Conservation (phyloP, 2,888 invertebrate genomes). For the Lissocephala sabroskyi region DNA sequence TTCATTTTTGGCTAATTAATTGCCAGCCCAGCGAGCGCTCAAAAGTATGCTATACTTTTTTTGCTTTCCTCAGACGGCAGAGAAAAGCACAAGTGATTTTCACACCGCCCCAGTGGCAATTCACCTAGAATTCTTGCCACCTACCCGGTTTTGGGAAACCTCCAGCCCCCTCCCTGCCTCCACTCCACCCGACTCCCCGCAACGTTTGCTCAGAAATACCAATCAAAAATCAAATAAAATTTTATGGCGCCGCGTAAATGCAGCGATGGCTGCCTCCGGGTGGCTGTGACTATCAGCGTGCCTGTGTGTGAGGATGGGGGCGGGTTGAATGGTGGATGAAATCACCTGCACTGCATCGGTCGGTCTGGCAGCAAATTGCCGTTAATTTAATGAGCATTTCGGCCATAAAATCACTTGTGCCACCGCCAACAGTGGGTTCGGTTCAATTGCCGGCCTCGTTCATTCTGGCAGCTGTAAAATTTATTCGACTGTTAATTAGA, state of each 20-base stretch:
- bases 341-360: constrained; percentile 26
- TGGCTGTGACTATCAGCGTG: too few relatives aligned
- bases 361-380: constrained; percentile 39
- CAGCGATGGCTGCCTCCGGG: too few relatives aligned
- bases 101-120: too few relatives aligned
- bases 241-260: neutral
- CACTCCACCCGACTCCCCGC: too few relatives aligned
- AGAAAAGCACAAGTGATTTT: constrained; percentile 15
- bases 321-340: too few relatives aligned
- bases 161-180: too few relatives aligned
- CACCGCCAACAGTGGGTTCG: constrained; percentile 1
- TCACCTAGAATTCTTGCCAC: neutral
- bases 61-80: neutral
- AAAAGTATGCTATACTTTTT: neutral
- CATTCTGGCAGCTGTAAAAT: constrained; percentile 46
- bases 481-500: constrained; percentile 63
- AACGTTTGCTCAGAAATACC: neutral
- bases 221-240: constrained; percentile 1
- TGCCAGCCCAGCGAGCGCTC: too few relatives aligned
- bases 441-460: constrained; percentile 45
- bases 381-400: constrained; percentile 54
- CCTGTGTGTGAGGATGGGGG: too few relatives aligned
- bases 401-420: constrained; percentile 46
- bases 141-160: neutral
- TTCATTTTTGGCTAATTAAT: too few relatives aligned